Base-by-base conservation (phyloP, 2,797 vertebrate genomes). In the Enteromius thamalakanensis region DNA sequence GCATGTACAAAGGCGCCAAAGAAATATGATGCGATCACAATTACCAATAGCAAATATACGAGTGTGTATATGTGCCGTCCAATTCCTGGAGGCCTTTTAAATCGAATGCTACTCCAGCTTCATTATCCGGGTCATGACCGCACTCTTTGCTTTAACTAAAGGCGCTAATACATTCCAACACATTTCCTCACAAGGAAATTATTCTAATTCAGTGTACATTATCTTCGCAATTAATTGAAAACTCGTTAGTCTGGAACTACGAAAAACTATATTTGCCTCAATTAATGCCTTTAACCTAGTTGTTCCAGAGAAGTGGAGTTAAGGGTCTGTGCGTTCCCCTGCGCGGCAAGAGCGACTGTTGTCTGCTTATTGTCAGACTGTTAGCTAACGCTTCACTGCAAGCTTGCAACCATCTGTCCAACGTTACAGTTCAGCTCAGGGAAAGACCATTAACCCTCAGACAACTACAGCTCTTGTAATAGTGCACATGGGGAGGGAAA, bases 371-470 rank as follows among this genome's bases (percentile, higher is more conserved):
- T 88, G 90, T 91, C 90, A 88, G 87, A 91, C 90, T 88, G 90
- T 92, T 91, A 90, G 82, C 80, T 78, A 88, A 89, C 67, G 78
- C 88, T 87, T 86, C 79, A 89, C 60, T 87, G 83, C 78, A 84
- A 87, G 76, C 75, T 79, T 82, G 82, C 89, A 85, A 91, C 89
- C 91, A 93, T 94, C 90, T 92, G 91, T 93, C 90, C 87, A 21
- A 89, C 75, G 88, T 91, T 90, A 86, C 87, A 89, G 88, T 87
- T 91, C 81, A 82, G 86, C 85, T 91, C 88, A 87, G 87, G 91
- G 91, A 90, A 88, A 93, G 89, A 86, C 89, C 89, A 93, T 93
- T 92, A 92, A 91, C 88, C 88, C 89, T 87, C 78, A 88, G 86
- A 91, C 87, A 90, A 89, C 87, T 68, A 85, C 86, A 88, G 86